phyloP scores from a whole-genome alignment of 2,113 vertebrate species.

The Prietella phreatophila region DNA sequence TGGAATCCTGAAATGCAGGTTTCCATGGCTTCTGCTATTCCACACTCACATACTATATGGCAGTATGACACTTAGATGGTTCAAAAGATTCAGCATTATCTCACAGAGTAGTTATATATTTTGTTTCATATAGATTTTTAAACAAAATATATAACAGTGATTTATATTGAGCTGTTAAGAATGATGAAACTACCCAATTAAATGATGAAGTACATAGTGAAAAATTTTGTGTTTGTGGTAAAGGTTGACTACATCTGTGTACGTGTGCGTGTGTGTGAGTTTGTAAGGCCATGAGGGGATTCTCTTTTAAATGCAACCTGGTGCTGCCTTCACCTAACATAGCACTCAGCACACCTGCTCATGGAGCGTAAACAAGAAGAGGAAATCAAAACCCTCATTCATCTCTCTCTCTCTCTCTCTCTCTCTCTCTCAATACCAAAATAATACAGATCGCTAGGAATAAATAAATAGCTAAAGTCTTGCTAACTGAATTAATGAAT shows the following conservation, averaged over 20 bases:
- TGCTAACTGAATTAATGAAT: not conserved
- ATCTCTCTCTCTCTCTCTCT: slow-evolving; percentile 17
- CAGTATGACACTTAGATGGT: not conserved
- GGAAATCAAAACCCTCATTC: slow-evolving; percentile 15
- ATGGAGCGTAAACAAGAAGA: not conserved
- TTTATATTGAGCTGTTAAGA: not conserved
- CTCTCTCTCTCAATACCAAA: not conserved
- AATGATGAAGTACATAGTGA: not conserved
- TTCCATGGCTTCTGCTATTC: slow-evolving; percentile 8
- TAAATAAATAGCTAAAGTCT: too few relatives aligned
- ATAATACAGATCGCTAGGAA: not conserved
- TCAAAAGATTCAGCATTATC: not conserved
- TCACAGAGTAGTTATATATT: not conserved
- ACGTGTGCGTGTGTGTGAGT: not conserved
- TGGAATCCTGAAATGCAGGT: not conserved
- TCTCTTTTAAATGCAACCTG: slow-evolving; percentile 19
- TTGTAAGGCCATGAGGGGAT: not conserved
- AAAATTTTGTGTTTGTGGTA: not conserved
- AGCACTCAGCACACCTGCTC: slow-evolving; percentile 29
- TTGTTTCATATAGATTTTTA: not conserved
- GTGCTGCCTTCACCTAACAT: not conserved
- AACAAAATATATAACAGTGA: not conserved
- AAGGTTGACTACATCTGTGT: not conserved
- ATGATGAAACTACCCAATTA: not conserved
- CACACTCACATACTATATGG: not conserved